phyloP scores from a whole-genome alignment of 2,888 invertebrate species.

The Habrosyne pyritoides region DNA sequence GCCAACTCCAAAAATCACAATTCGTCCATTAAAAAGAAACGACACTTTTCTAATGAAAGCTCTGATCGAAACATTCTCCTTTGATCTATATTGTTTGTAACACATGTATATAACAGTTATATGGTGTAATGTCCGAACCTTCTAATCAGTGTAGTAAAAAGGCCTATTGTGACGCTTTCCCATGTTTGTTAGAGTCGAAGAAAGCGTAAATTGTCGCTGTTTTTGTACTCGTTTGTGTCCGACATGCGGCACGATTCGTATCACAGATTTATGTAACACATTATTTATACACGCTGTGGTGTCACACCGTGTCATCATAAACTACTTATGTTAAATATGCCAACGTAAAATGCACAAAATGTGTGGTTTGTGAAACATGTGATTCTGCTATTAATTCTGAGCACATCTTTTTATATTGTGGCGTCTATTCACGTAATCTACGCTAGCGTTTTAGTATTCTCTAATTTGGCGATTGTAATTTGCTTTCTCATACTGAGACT shows the following conservation, averaged over 20 bases:
- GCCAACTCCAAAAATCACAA: too few relatives aligned
- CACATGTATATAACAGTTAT: neutral
- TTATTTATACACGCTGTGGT: conserved; percentile 5
- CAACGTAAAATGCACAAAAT: neutral
- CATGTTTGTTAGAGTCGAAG: conserved; percentile 30
- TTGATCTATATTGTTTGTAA: neutral
- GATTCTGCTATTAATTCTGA: neutral
- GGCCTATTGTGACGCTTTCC: conserved; percentile 23
- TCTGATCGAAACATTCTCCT: neutral
- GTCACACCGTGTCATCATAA: conserved; percentile 2
- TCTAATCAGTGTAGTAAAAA: conserved; percentile 15
- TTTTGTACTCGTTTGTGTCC: conserved; percentile 24
- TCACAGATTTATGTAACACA: conserved; percentile 23
- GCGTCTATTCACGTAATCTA: neutral
- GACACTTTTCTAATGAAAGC: too few relatives aligned
- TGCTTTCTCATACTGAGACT: too few relatives aligned
- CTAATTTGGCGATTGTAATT: neutral
- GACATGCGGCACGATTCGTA: conserved; percentile 15
- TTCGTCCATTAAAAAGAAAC: too few relatives aligned
- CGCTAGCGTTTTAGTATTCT: too few relatives aligned
- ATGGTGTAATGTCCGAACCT: conserved; percentile 6
- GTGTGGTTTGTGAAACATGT: neutral
- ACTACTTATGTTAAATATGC: neutral
- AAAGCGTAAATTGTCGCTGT: conserved; percentile 33
- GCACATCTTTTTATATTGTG: neutral